These are phyloP conservation scores for Podarcis cretensis DNA, from an alignment of 2,113 vertebrate genomes.

Conservation along the genomic window DNA sequence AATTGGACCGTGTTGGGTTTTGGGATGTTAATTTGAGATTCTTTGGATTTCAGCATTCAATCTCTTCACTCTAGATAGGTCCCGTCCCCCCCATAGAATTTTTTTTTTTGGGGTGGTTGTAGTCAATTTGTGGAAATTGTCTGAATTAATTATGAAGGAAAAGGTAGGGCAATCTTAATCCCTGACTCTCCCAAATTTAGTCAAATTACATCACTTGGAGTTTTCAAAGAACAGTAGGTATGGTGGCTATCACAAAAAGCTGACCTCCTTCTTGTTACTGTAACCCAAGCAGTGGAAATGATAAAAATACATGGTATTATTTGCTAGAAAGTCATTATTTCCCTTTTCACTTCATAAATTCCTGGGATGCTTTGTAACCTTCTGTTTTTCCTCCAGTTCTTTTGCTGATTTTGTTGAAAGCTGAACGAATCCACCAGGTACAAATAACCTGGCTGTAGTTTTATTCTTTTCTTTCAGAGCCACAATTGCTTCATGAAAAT, in stretches of 20 bases:
- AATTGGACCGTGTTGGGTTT: too few relatives aligned
- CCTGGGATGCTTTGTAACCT: constrained; percentile 49
- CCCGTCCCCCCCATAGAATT: not conserved
- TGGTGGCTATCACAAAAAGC: not conserved
- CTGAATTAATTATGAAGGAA: not conserved
- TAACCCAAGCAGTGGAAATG: not conserved
- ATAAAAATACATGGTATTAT: not conserved
- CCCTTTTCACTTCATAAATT: constrained; percentile 54
- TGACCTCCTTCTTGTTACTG: not conserved
- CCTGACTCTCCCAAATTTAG: not conserved
- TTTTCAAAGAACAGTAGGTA: not conserved
- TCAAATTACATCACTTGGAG: not conserved
- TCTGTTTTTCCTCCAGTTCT: constrained; percentile 41
- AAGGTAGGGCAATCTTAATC: not conserved
- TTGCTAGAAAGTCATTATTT: not conserved
- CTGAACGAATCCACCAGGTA: constrained; percentile 59
- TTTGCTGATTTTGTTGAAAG: constrained; percentile 58
- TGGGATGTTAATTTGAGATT: not conserved
- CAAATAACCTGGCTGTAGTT: constrained; percentile 64
- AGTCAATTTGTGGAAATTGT: not conserved
- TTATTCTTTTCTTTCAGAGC: constrained; percentile 53
- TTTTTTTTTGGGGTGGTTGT: too few relatives aligned
- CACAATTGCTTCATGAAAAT: constrained; percentile 31
- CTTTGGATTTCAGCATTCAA: not conserved
- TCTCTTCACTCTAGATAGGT: not conserved